These are phyloP conservation scores for Ptychoptera albimana DNA, from an alignment of 2,888 invertebrate genomes.

Conservation along the genomic window DNA sequence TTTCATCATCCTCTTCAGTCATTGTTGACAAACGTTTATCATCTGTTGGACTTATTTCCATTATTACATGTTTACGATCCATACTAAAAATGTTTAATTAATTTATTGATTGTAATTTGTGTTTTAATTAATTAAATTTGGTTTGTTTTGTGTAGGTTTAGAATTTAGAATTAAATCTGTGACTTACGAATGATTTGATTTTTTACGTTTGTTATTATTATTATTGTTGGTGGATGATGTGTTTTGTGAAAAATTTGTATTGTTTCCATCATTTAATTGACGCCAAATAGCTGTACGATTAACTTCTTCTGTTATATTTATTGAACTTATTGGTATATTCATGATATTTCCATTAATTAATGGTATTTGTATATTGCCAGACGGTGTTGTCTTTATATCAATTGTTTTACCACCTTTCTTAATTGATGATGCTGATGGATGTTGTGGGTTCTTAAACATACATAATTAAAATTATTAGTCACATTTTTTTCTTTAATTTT, in stretches of 20 bases:
- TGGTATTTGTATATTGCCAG: conserved; percentile 52
- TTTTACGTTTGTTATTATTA: conserved; percentile 7
- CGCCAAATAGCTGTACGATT: conserved; percentile 90
- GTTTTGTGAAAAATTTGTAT: conserved; percentile 16
- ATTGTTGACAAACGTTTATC: conserved; percentile 64
- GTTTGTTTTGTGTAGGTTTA: background rate
- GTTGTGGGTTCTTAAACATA: background rate
- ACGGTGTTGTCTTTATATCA: too few relatives aligned
- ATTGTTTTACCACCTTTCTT: background rate
- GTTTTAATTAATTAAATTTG: background rate
- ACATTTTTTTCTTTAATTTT: background rate
- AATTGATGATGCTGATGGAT: background rate
- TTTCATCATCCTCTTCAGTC: conserved; percentile 74
- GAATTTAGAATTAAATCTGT: background rate
- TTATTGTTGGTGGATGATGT: conserved; percentile 18
- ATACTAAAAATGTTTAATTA: conserved; percentile 8
- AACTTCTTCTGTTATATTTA: conserved; percentile 87
- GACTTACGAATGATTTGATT: conserved; percentile 10
- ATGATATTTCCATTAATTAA: conserved; percentile 78
- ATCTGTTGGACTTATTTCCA: conserved; percentile 20
- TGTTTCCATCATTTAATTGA: conserved; percentile 55
- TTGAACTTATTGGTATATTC: conserved; percentile 70
- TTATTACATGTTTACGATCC: conserved; percentile 26
- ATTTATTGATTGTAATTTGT: background rate
- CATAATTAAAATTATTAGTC: background rate